Conservation (phyloP, 1,140 invertebrate species). For the Conus ventricosus region DNA sequence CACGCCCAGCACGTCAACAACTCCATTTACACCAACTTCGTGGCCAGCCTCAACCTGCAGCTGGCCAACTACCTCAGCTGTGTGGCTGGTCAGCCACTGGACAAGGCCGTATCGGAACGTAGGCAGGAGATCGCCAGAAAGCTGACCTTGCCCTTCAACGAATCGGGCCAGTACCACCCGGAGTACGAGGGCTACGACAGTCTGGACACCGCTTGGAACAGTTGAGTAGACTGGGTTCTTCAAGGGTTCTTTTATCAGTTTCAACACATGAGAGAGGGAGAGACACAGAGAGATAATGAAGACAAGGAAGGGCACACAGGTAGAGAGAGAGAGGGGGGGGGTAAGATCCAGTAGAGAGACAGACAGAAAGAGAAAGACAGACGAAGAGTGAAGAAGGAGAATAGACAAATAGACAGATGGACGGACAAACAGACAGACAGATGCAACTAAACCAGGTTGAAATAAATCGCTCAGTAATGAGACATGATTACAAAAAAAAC, state of each 20-base stretch:
- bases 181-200: constrained; percentile 67
- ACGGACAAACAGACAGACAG: too few relatives aligned
- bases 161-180: constrained; percentile 58
- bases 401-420: too few relatives aligned
- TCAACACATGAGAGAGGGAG: too few relatives aligned
- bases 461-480: too few relatives aligned
- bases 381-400: too few relatives aligned
- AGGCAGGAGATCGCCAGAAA: constrained; percentile 50
- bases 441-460: too few relatives aligned
- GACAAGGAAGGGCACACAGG: background rate
- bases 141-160: constrained; percentile 65
- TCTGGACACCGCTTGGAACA: background rate
- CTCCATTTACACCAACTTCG: constrained; percentile 74
- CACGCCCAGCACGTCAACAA: constrained; percentile 70
- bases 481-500: too few relatives aligned
- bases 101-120: background rate
- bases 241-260: too few relatives aligned
- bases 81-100: constrained; percentile 18
- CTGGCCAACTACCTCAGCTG: constrained; percentile 40
- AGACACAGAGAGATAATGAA: background rate
- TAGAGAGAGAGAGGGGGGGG: background rate
- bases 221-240: background rate
- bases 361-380: background rate
- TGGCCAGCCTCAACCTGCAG: constrained; percentile 64
- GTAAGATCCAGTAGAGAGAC: background rate